Conservation (phyloP, 2,888 invertebrate genomes). For the Rhodophaea formosa region DNA sequence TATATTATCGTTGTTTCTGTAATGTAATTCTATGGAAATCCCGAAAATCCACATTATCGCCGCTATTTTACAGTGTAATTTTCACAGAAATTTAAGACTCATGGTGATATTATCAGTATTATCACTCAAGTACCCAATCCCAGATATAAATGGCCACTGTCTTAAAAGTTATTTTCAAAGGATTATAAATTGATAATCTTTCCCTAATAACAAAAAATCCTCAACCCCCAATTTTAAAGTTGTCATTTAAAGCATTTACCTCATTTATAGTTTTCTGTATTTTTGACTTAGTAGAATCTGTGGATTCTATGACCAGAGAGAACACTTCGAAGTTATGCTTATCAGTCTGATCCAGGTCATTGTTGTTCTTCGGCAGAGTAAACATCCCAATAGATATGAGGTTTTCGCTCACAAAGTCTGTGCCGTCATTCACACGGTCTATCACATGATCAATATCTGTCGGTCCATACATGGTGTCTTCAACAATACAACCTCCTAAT, state of each 20-base stretch:
- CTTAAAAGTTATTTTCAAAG: too few relatives aligned
- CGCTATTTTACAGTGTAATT: too few relatives aligned
- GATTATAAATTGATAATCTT: too few relatives aligned
- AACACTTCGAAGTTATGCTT: conserved; percentile 62
- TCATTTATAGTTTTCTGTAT: conserved; percentile 60
- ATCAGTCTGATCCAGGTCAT: conserved; percentile 30
- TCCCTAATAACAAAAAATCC: background rate
- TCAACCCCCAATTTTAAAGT: background rate
- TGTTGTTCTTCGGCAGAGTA: conserved; percentile 49
- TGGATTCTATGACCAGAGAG: conserved; percentile 60
- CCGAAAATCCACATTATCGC: too few relatives aligned
- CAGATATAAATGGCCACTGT: too few relatives aligned
- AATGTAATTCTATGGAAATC: too few relatives aligned
- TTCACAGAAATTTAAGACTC: too few relatives aligned
- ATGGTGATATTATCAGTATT: too few relatives aligned
- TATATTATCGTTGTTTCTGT: too few relatives aligned
- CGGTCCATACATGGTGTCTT: conserved; percentile 54
- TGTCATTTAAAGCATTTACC: conserved; percentile 39
- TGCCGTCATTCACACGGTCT: conserved; percentile 44
- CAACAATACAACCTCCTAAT: conserved; percentile 70
- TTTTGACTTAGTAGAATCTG: conserved; percentile 57
- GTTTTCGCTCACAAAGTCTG: conserved; percentile 57
- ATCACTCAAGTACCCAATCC: too few relatives aligned
- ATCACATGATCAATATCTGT: conserved; percentile 51
- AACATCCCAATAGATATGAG: conserved; percentile 66